Base-by-base conservation (phyloP, 2,888 invertebrate species). In the Xestia rhomboidea region DNA sequence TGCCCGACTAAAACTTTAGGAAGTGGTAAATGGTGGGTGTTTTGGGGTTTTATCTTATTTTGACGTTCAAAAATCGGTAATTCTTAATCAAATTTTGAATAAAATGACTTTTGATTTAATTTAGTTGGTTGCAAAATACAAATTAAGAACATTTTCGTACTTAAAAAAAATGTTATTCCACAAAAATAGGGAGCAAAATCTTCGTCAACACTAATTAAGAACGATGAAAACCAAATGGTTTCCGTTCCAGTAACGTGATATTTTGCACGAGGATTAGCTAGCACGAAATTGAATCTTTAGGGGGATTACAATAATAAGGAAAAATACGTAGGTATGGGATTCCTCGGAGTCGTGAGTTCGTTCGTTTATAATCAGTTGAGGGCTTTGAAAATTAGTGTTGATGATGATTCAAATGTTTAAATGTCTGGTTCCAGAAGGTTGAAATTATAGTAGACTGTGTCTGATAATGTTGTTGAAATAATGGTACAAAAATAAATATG, bases 201-300 rank as follows among this genome's bases (percentile, higher is more conserved):
- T 68, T 18, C 18, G 62, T 76, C 60, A 63, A 49, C 72, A 74
- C 76, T 82, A 77, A 87, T 82, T 81, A 82, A 34, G 54, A 74
- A 76, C 60, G 49, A 64, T 72, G 51, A 49, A 82, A 75, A 71
- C 69, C 67, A 79, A 84, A 81, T 72, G 72, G 69, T 66, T 75
- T 77, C 62, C 67, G 34, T 51, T 11, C 63, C 46, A 49, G 83
- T 79, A 87, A 85, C 49, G 11, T 30, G 73, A 80, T 85, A 87
- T 77, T 88, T 79, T 76, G 38, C 46, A 44, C 54, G 66, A 34
- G 70, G 70, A 85, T 87, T 76, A 77, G 66, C 76, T 77, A 18
- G 24, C 81, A 68, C 38, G 77, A 80, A 84, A 86, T 72, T 10
- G 74, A 80, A 82, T 79, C 49, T 87, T 82, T 73, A 62, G 73